phyloP scores from a whole-genome alignment of 1,140 invertebrate species.

The Myzus persicae region DNA sequence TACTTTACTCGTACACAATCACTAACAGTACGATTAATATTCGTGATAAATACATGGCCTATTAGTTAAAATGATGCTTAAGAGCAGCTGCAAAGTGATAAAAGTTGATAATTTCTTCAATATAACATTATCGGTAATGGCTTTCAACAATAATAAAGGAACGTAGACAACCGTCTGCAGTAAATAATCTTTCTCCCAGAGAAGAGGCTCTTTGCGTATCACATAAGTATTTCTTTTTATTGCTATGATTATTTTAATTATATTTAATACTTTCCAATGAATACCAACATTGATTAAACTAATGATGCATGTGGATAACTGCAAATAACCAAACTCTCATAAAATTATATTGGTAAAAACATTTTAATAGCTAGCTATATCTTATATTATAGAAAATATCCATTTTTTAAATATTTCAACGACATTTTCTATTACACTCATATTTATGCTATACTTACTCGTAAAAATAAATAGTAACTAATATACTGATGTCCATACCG shows the following conservation, averaged over 20 bases:
- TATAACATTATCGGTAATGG: background rate
- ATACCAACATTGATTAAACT: background rate
- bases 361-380: background rate
- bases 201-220: background rate
- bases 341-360: background rate
- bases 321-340: background rate
- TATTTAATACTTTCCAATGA: background rate
- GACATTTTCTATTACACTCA: background rate
- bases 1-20: background rate
- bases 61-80: background rate
- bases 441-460: background rate
- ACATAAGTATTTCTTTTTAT: background rate
- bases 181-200: no score
- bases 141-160: background rate
- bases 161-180: no score
- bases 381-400: background rate
- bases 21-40: background rate
- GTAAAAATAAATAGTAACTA: background rate
- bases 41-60: background rate
- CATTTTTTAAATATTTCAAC: background rate
- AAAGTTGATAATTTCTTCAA: background rate
- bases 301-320: background rate
- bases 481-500: no score
- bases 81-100: background rate
- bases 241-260: background rate